Conservation (phyloP, 1,140 invertebrate species). For the Rhopalosiphum padi region DNA sequence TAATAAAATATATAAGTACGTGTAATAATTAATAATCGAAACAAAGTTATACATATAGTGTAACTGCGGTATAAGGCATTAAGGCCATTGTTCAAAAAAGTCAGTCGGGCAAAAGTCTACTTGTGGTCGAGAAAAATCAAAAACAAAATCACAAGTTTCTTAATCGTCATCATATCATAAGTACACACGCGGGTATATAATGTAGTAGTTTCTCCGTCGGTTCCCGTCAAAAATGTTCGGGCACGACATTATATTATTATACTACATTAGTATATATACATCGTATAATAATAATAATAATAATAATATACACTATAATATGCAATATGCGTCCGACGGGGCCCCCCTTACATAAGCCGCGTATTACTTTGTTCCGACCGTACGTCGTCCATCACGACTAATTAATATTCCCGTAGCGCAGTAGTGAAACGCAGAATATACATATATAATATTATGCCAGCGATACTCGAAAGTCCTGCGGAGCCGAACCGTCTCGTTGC, state of each 20-base stretch:
- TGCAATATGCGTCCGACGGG: not conserved
- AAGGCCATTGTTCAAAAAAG: not conserved
- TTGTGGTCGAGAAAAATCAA: not conserved
- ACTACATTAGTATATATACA: not conserved
- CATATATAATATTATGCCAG: not conserved
- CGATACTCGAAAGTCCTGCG: constrained; percentile 25
- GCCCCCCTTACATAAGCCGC: not conserved
- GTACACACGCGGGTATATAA: not conserved
- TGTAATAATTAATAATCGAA: not conserved
- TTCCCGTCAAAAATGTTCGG: not conserved
- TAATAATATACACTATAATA: not conserved
- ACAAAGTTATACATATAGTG: not conserved
- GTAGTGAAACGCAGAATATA: not conserved
- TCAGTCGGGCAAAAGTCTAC: not conserved
- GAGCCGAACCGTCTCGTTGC: not conserved
- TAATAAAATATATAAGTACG: not conserved
- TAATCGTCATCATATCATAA: not conserved
- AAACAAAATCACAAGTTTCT: constrained; percentile 17
- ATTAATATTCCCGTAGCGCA: constrained; percentile 40
- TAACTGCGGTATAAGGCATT: too few relatives aligned
- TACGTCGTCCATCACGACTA: not conserved
- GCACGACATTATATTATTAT: not conserved
- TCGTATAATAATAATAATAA: not conserved
- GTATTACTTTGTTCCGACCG: not conserved
- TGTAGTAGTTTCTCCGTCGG: not conserved